Evolutionary conservation across 1,140 invertebrate species (phyloP).

Genomic region (Drosophila biarmipes): DNA sequence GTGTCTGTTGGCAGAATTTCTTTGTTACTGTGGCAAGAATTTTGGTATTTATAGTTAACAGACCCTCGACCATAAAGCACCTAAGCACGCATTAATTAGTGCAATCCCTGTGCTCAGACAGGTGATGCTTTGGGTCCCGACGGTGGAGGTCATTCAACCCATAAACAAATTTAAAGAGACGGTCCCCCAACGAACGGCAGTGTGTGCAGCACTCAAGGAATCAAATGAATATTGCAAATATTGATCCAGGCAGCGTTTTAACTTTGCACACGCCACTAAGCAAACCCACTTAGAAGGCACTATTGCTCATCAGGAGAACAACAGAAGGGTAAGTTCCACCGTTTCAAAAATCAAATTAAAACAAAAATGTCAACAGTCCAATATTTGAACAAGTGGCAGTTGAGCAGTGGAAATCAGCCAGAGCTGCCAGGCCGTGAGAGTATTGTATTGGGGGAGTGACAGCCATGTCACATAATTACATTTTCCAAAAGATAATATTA

Average conservation of each 20-base stretch:
- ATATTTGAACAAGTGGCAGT: constrained; percentile 53
- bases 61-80: constrained; percentile 28
- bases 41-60: constrained; percentile 53
- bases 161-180: constrained; percentile 18
- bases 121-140: constrained; percentile 29
- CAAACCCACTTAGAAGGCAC: constrained; percentile 58
- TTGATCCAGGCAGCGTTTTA: constrained; percentile 56
- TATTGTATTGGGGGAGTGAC: neutral
- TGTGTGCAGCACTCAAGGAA: constrained; percentile 35
- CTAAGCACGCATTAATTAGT: constrained; percentile 42
- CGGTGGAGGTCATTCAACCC: constrained; percentile 55
- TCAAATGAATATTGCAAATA: constrained; percentile 58
- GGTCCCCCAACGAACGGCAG: constrained; percentile 18
- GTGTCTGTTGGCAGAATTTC: constrained; percentile 7
- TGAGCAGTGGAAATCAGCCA: neutral
- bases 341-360: constrained; percentile 59
- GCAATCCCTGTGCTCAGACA: constrained; percentile 46
- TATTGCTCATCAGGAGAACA: constrained; percentile 28
- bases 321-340: constrained; percentile 35
- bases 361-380: constrained; percentile 56
- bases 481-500: no score
- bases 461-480: no score
- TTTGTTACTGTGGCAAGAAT: constrained; percentile 7
- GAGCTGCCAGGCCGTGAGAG: constrained; percentile 4
- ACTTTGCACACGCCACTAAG: constrained; percentile 55